Evolutionary conservation across 2,888 invertebrate species (phyloP), one percentile per base, ranked within the genome.

Genomic region (Athripsodes cinereus): DNA sequence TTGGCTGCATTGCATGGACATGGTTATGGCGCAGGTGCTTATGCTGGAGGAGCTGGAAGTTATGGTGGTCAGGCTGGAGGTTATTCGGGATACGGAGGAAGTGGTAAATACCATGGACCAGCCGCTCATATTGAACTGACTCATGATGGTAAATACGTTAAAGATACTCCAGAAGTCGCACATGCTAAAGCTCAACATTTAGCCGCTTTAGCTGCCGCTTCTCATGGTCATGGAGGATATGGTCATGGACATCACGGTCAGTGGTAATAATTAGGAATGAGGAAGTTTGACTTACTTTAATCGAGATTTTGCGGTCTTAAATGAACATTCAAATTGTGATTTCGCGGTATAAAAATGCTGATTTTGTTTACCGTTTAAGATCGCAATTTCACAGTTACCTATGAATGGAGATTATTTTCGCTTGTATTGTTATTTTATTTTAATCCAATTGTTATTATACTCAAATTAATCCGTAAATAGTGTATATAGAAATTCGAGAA

Each of bases 91-190:
- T 26, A 50, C 22, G 50, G n/a, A 5, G 47, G 47, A 20, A 3
- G 19, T 13, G 47, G 47, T n/a, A 18, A 47, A 21, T 47, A 21
- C 20, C 50, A 50, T 16, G 26, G 50, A 50, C 22, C 50, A n/a
- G 22, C 22, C 11, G 22, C 50, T 8, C 47, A 47, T 20, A 19
- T 47, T 16, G 47, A 47, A 19, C 26, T 50, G 8, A 26, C 22
- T n/a, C 50, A 50, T n/a, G 50, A 50, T 18, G 50, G 50, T 21
- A 22, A 26, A 22, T 47, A 8, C 47, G 26, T 50, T 5, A 26
- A 22, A 11, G 50, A 50, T 16, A 50, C 50, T 26, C 50, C 50
- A 2, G 50, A 50, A n/a, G 50, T 50, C n/a, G 50, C 50, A 22
- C 22, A 22, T 26, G 50, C 50, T 16, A 50, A 50, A 16, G 50